These are phyloP conservation scores for Adelosebastes latens DNA, from an alignment of 2,797 vertebrate genomes.

Conservation along the genomic window DNA sequence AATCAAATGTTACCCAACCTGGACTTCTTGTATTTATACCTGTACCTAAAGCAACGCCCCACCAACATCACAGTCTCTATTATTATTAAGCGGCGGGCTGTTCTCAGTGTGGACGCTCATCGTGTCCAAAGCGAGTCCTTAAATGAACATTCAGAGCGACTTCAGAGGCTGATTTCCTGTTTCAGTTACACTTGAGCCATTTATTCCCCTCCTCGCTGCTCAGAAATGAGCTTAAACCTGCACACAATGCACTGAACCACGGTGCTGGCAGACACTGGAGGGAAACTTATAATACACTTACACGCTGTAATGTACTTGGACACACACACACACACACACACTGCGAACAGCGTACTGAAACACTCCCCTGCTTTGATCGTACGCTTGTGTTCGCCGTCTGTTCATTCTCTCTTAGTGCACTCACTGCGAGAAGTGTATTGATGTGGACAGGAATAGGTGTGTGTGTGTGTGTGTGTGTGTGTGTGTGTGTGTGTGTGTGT, in stretches of 20 bases:
- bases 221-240: constrained; percentile 11
- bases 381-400: neutral
- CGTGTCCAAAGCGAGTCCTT: neutral
- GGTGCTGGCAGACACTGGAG: neutral
- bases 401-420: neutral
- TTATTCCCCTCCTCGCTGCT: neutral
- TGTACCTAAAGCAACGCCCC: neutral
- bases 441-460: neutral
- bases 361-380: neutral
- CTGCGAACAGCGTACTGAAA: neutral
- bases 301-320: constrained; percentile 32
- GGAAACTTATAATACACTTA: constrained; percentile 36
- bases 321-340: constrained; percentile 9
- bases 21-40: neutral
- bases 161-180: neutral
- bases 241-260: constrained; percentile 13
- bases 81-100: neutral
- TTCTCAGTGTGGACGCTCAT: neutral
- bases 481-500: neutral
- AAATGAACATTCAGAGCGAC: neutral
- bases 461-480: neutral
- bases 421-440: neutral
- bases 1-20: neutral
- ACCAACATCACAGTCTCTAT: neutral
- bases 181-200: constrained; percentile 1